Evolutionary conservation across 2,113 vertebrate genomes (phyloP).

Genomic region (Speoplatyrhinus poulsoni): DNA sequence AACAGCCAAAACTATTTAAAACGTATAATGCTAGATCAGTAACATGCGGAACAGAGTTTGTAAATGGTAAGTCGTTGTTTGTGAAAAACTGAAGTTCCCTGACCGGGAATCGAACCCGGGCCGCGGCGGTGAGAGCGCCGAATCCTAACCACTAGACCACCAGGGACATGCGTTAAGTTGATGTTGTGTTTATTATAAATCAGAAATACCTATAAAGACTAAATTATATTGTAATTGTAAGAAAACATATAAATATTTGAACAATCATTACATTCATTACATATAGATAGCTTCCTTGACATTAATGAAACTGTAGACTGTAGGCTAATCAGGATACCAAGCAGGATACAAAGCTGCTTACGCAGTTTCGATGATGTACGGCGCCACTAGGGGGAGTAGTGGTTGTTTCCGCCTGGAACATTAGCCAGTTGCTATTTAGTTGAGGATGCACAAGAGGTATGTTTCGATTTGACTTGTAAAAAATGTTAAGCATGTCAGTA

Average conservation of each 20-base stretch:
- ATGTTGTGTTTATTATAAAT: too few relatives aligned
- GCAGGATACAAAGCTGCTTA: too few relatives aligned
- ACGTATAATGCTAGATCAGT: too few relatives aligned
- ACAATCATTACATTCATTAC: not conserved
- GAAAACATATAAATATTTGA: too few relatives aligned
- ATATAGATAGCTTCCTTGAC: not conserved
- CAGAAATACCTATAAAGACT: too few relatives aligned
- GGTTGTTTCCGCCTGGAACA: constrained; percentile 26
- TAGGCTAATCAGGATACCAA: too few relatives aligned
- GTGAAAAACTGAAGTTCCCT: constrained; percentile 29
- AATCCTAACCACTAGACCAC: constrained; percentile 66
- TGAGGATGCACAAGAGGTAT: constrained; percentile 62
- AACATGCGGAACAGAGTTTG: too few relatives aligned
- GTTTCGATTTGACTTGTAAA: constrained; percentile 11
- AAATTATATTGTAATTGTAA: too few relatives aligned
- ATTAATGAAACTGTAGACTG: not conserved
- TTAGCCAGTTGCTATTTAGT: constrained; percentile 7
- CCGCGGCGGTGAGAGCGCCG: constrained; percentile 47
- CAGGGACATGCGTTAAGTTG: constrained; percentile 21
- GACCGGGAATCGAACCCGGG: constrained; percentile 75
- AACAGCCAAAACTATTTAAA: too few relatives aligned
- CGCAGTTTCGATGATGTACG: too few relatives aligned
- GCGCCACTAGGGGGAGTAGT: constrained; percentile 55
- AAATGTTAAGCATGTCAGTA: not conserved
- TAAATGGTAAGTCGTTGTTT: not conserved